A percentile compares a stretch with the other conserved stretches of the same genome.
phyloP scores from a whole-genome alignment of 2,113 vertebrate genomes.

The Theropithecus gelada region DNA sequence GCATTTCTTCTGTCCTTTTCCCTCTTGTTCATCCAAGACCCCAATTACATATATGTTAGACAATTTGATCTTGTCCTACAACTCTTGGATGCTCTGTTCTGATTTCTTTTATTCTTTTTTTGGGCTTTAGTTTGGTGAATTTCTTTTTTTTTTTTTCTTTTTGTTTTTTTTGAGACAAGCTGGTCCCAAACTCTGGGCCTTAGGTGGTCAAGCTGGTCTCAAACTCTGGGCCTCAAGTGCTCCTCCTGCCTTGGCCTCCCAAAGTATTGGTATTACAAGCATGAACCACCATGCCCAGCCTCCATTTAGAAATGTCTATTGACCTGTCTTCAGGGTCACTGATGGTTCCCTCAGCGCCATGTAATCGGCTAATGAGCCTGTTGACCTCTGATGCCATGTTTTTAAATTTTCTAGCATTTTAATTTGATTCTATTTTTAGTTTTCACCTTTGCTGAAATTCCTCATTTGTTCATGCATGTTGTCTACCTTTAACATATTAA shows the following conservation, averaged over 20 bases:
- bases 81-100: not conserved
- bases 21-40: not conserved
- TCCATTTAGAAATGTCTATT: not conserved
- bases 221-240: too few relatives aligned
- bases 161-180: too few relatives aligned
- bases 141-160: not conserved
- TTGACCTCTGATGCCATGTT: not conserved
- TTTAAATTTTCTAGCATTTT: not conserved
- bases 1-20: not conserved
- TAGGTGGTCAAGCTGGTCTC: too few relatives aligned
- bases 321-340: not conserved
- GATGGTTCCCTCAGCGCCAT: not conserved
- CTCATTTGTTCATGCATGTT: not conserved
- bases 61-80: not conserved
- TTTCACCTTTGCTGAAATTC: conserved; percentile 14
- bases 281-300: too few relatives aligned
- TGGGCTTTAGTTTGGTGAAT: not conserved
- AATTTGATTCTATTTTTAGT: not conserved
- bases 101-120: not conserved
- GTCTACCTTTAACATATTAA: not conserved
- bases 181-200: too few relatives aligned
- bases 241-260: too few relatives aligned
- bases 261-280: too few relatives aligned
- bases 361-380: not conserved
- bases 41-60: not conserved